Evolutionary conservation across 2,797 vertebrate species (phyloP), one percentile per base, ranked within the genome.

Genomic region (Poeciliopsis infans): DNA sequence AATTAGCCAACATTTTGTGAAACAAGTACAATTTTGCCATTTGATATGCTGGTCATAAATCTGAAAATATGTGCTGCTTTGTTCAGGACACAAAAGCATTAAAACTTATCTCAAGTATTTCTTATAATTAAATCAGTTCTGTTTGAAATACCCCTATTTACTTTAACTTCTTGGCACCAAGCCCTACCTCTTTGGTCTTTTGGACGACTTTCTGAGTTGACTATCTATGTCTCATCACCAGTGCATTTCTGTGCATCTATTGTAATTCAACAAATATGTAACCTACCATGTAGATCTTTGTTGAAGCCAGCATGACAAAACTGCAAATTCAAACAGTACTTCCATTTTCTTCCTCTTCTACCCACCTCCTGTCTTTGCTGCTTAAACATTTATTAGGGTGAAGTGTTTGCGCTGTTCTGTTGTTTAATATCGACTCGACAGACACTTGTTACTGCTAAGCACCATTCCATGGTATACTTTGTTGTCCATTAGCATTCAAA

Each of bases 401-500:
- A 92, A 88, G 76, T 83, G 83, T 93, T 89, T 83, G 76, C 85
- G 79, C 80, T 80, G 74, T 79, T 81, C 71, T 77, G 75, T 83
- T 90, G 77, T 86, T 92, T 91, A 78, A 79, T 84, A 83, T 82
- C 6, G 72, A 85, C 85, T 85, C 31, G 12, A 84, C 82, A 39
- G 76, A 85, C 75, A 79, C 82, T 80, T 79, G 75, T 88, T 80
- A 87, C 75, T 57, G 69, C 85, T 89, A 76, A 91, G 87, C 68
- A 1, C 75, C 83, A 75, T 87, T 89, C 89, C 83, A 84, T 78
- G 16, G 53, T 70, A 73, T 36, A 72, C 87, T 84, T 88, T 87
- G 90, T 91, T 92, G 64, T 33, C 69, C 83, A 93, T 94, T 94
- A 93, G 90, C 88, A 93, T 93, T 94, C 92, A 92, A 83, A 76